A percentile compares a stretch with the other conserved stretches of the same genome.
phyloP scores from a whole-genome alignment of 2,888 invertebrate species.

The Drosophila lutescens region DNA sequence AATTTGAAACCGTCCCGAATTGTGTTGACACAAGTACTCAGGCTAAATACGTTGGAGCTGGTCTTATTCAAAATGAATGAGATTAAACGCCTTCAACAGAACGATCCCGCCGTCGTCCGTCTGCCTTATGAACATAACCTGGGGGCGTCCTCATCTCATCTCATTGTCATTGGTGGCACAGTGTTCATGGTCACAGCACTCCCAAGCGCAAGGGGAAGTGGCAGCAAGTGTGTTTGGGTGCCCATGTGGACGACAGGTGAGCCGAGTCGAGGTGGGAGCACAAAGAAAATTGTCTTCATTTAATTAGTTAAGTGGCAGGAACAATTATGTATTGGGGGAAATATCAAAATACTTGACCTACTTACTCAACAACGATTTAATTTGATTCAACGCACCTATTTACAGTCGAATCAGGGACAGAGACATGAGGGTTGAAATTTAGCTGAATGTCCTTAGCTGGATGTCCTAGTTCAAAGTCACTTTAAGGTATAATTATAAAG shows the following conservation, averaged over 20 bases:
- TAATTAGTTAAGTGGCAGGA: constrained; percentile 62
- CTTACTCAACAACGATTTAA: constrained; percentile 27
- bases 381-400: constrained; percentile 21
- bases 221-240: constrained; percentile 4
- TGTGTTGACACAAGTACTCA: constrained; percentile 51
- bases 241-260: constrained; percentile 15
- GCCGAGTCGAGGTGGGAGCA: constrained; percentile 16
- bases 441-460: too few relatives aligned
- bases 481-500: too few relatives aligned
- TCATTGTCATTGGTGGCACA: constrained; percentile 29
- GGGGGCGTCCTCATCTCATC: constrained; percentile 18
- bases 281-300: constrained; percentile 38
- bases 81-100: constrained; percentile 37
- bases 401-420: neutral
- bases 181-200: constrained; percentile 26
- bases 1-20: constrained; percentile 42
- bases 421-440: neutral
- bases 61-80: constrained; percentile 47
- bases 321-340: constrained; percentile 45
- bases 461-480: neutral
- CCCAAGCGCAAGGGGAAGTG: constrained; percentile 1
- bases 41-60: constrained; percentile 31
- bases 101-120: constrained; percentile 1
- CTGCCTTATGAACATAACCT: constrained; percentile 17
- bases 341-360: constrained; percentile 47